These are phyloP conservation scores for Nysson spinosus DNA, from an alignment of 2,888 invertebrate genomes.

Conservation along the genomic window DNA sequence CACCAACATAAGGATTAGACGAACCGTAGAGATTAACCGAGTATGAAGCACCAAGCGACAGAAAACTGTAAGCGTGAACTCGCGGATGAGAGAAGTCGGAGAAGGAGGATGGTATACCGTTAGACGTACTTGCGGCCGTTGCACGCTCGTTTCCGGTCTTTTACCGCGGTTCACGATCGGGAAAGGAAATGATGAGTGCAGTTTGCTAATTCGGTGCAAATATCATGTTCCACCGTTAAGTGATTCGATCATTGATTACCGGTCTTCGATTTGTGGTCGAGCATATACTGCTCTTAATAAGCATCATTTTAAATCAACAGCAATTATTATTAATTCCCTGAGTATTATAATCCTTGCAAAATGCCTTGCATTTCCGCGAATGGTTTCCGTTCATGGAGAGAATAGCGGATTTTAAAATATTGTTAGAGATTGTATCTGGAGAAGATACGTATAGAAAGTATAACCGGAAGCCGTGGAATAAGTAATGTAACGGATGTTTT, in stretches of 20 bases:
- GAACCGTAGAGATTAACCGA: slow-evolving; percentile 33
- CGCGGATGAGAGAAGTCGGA: slow-evolving; percentile 33
- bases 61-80: slow-evolving; percentile 43
- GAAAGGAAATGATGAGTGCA: slow-evolving; percentile 42
- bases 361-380: no score
- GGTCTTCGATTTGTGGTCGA: slow-evolving; percentile 25
- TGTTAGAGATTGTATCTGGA: no score
- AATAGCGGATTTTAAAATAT: no score
- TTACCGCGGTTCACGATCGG: slow-evolving; percentile 51
- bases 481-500: no score
- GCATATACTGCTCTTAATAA: slow-evolving; percentile 1
- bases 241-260: slow-evolving; percentile 39
- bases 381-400: no score
- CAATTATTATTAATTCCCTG: no score
- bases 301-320: no score
- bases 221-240: slow-evolving; percentile 30
- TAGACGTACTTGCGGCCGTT: slow-evolving; percentile 63
- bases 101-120: slow-evolving; percentile 52
- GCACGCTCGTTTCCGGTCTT: slow-evolving; percentile 66
- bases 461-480: no score
- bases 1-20: slow-evolving; percentile 38
- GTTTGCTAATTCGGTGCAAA: slow-evolving; percentile 32
- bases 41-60: slow-evolving; percentile 19
- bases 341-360: no score
- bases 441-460: no score